phyloP scores from a whole-genome alignment of 2,888 invertebrate genomes.

The Lepidocyrtinus sp. region DNA sequence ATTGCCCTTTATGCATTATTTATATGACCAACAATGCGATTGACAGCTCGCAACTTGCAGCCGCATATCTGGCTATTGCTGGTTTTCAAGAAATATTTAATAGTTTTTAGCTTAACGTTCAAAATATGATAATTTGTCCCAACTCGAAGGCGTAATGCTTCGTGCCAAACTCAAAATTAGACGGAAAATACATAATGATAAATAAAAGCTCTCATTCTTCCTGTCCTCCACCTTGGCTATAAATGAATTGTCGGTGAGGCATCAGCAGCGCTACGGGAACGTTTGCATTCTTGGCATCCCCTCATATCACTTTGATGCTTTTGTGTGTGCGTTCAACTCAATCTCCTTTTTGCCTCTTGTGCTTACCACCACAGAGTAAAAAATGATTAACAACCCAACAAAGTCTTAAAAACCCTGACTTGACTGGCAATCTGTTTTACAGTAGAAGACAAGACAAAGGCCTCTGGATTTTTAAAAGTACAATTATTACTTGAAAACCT shows the following conservation, averaged over 20 bases:
- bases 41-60: neutral
- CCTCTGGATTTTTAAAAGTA: constrained; percentile 19
- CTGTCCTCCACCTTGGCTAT: too few species aligned
- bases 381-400: constrained; percentile 31
- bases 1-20: constrained; percentile 14
- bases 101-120: constrained; percentile 7
- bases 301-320: neutral
- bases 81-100: neutral
- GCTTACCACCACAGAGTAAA: neutral
- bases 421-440: constrained; percentile 30
- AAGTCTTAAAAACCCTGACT: constrained; percentile 23
- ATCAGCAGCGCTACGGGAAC: too few species aligned
- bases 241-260: constrained; percentile 9
- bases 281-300: neutral
- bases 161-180: constrained; percentile 8
- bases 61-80: neutral
- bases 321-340: neutral
- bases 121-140: constrained; percentile 17
- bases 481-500: neutral
- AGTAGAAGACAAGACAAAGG: constrained; percentile 15
- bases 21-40: constrained; percentile 3
- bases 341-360: neutral
- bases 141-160: neutral
- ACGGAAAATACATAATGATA: neutral
- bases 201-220: too few species aligned